Base-by-base conservation (phyloP, 2,113 vertebrate genomes). In the Caracal caracal region DNA sequence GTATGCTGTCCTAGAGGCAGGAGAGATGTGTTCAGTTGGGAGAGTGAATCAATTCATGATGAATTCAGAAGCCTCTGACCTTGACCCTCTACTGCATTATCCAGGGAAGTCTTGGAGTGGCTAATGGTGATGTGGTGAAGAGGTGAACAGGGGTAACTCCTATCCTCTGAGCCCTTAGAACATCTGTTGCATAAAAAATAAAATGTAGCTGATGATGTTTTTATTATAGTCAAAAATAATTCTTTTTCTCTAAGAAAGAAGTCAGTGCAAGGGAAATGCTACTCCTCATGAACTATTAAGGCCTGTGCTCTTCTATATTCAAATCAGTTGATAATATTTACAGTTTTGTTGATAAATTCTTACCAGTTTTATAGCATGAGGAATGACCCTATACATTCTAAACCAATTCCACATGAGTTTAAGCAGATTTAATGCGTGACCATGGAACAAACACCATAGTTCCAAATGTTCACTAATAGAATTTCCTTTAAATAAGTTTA, bases 191-290 rank as follows among this genome's bases (percentile, higher is more conserved):
- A 59, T 73, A 33, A 89, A 97, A 66, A 9, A 68, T 33, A 61
- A 70, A 89, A 76, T 47, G 6, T 17, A 90, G 70, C 22, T 11
- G 22, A 81, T 43, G 71, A 92, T 83, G 51, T 59, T 82, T 97
- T 83, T 92, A 16, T 92, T 92, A 56, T 65, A 35, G 49, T 94
- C 28, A 71, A 51, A 93, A 82, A 56, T 22, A 68, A 35, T 93
- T 90, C 2, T 89, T 85, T 84, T 88, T 89, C n/a, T 90, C 20
- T 88, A 78, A 65, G 37, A 93, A 63, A 49, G 28, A 90, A 90
- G 43, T 75, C 78, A 89, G 11, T 76, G 6, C 71, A 40, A 90
- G 24, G 4, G 17, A 85, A 87, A 88, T 70, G 17, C 5, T 78
- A 33, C 49, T 66, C 6, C 17, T 12, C 17, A 83, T 49, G 28